Percentiles rank a stretch among this genome's conserved stretches.
These are phyloP conservation scores for Drosophila tristis DNA, from an alignment of 1,140 invertebrate genomes.

Conservation along the genomic window DNA sequence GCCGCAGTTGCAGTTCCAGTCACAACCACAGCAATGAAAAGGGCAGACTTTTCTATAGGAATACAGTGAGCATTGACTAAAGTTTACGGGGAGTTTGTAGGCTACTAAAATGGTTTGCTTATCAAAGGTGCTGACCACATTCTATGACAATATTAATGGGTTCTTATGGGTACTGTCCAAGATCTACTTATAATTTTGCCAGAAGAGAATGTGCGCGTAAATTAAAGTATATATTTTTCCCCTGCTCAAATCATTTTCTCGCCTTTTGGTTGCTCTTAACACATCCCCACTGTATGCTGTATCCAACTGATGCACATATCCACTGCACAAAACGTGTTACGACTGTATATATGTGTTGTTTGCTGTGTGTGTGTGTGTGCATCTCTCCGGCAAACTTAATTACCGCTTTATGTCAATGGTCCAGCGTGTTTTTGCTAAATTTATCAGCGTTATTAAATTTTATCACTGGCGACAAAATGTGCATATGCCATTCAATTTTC, in stretches of 20 bases:
- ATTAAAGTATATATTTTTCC: not conserved
- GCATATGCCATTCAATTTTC: conserved; percentile 82
- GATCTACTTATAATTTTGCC: too few relatives aligned
- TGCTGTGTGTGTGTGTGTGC: conserved; percentile 40
- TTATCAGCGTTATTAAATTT: conserved; percentile 84
- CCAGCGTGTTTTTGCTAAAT: conserved; percentile 83
- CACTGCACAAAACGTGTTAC: conserved; percentile 22
- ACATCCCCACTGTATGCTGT: conserved; percentile 22
- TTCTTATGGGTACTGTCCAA: too few relatives aligned
- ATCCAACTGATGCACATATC: conserved; percentile 2
- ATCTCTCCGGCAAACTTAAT: conserved; percentile 78
- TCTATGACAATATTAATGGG: too few relatives aligned
- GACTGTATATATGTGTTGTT: conserved; percentile 26
- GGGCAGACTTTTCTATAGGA: conserved; percentile 62
- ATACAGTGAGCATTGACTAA: conserved; percentile 34
- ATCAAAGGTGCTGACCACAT: not conserved
- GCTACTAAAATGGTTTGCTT: too few relatives aligned
- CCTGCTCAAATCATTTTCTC: not conserved
- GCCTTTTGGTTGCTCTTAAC: too few relatives aligned
- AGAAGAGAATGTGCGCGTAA: not conserved
- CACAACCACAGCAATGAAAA: conserved; percentile 24
- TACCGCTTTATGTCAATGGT: conserved; percentile 83
- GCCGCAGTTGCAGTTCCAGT: not conserved
- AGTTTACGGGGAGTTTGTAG: not conserved
- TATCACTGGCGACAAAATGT: conserved; percentile 83